Base-by-base conservation (phyloP, 2,113 vertebrate species). In the Pipa parva region DNA sequence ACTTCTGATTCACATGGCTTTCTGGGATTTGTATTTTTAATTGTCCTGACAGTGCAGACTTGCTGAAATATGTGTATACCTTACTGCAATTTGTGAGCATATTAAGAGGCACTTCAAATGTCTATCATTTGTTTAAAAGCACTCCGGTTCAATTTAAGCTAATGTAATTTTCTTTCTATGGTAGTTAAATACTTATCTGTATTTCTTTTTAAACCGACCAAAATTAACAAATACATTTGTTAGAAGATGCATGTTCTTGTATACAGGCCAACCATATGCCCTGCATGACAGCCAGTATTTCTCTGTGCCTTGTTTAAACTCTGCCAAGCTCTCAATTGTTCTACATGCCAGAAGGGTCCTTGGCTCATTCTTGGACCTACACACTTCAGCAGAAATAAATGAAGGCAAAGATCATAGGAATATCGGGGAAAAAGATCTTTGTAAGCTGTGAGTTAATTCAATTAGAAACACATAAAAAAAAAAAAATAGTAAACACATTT, bases 211-310 rank as follows among this genome's bases (percentile, higher is more conserved):
- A 21, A 1, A 22, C 46, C 22, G 46, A 7, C 8, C 11, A 49
- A 49, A 49, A 13, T 20, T 20, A 49, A 49, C 3, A 49, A 22
- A 49, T 49, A 1, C 7, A 22, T 49, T 49, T 49, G 1, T 49
- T 48, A 49, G 2, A 49, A 46, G 18, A 24, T 10, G 22, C 20
- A 49, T 49, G 21, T 49, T 49, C 18, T 7, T 42, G 39, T 42
- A 42, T 42, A 42, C 39, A 42, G 39, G 39, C 46, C 46, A 49
- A 46, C 8, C 46, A 49, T 49, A 49, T 49, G 46, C 46, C 46
- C 46, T 13, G 9, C 22, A 9, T 20, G 5, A 49, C 18, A 22
- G 20, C 46, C 46, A 49, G 9, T 49, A 22, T 49, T 21, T 49
- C 17, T n/a, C n/a, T n/a, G n/a, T 45, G 46, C 18, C 18, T 18